phyloP scores from a whole-genome alignment of 2,113 vertebrate genomes.

The Centrocercus urophasianus region DNA sequence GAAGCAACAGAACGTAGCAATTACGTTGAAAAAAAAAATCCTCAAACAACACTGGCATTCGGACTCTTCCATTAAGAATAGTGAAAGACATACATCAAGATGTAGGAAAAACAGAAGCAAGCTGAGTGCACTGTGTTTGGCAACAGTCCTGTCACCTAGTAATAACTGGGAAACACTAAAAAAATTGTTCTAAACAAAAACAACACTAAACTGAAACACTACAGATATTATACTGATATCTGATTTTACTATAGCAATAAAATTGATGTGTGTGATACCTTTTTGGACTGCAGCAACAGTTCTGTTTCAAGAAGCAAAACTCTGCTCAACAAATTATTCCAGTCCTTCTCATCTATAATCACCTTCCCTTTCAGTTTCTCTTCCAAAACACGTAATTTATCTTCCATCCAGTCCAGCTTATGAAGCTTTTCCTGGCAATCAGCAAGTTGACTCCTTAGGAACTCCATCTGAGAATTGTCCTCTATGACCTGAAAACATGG shows the following conservation, averaged over 20 bases:
- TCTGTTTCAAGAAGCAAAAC: conserved; percentile 91
- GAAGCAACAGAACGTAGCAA: background rate
- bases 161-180: background rate
- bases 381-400: conserved; percentile 82
- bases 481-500: conserved; percentile 55
- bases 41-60: background rate
- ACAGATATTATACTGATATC: background rate
- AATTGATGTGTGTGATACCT: conserved; percentile 61
- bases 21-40: background rate
- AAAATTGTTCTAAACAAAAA: background rate
- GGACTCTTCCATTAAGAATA: background rate
- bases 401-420: conserved; percentile 74
- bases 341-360: conserved; percentile 83
- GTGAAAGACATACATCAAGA: background rate
- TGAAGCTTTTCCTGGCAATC: conserved; percentile 82
- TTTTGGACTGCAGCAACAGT: conserved; percentile 77
- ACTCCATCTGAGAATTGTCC: conserved; percentile 70
- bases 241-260: background rate
- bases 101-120: background rate
- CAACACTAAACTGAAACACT: too few species aligned
- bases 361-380: conserved; percentile 82
- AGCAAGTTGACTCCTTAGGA: conserved; percentile 78
- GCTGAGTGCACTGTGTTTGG: background rate
- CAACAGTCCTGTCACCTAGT: background rate
- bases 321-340: conserved; percentile 89